Conservation (phyloP, 2,113 vertebrate species). For the Rhodinocichla rosea region DNA sequence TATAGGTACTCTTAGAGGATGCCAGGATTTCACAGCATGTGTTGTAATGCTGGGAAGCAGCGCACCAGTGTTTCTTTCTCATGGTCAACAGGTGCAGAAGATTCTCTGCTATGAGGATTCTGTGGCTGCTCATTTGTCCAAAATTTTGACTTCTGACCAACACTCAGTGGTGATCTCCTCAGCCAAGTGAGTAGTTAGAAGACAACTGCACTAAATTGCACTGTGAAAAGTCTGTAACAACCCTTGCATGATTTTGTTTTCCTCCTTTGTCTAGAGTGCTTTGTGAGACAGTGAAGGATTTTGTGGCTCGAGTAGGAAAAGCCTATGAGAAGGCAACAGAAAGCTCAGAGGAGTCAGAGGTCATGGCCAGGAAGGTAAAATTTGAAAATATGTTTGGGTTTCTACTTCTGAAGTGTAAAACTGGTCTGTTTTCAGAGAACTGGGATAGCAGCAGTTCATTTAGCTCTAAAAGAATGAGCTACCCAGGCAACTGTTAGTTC, state of each 20-base stretch:
- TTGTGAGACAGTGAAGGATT: conserved; percentile 98
- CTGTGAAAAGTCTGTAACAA: neutral
- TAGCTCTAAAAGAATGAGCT: neutral
- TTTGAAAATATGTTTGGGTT: neutral
- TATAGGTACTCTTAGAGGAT: neutral
- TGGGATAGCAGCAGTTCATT: neutral
- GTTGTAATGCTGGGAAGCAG: neutral
- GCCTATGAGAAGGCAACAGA: conserved; percentile 93
- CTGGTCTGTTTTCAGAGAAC: neutral
- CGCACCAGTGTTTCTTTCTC: neutral
- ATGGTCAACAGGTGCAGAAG: conserved; percentile 84
- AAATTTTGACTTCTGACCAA: conserved; percentile 96
- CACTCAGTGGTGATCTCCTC: conserved; percentile 98
- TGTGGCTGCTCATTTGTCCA: conserved; percentile 92
- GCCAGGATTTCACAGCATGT: neutral
- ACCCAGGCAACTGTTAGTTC: neutral
- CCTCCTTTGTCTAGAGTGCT: conserved; percentile 80
- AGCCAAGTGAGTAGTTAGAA: conserved; percentile 81
- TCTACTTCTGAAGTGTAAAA: neutral
- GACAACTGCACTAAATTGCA: neutral
- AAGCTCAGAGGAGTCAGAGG: conserved; percentile 88
- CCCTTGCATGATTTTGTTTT: neutral
- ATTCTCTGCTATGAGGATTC: conserved; percentile 97
- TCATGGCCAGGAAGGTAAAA: conserved; percentile 94
- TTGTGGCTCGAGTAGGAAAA: conserved; percentile 93